Conservation (phyloP, 1,140 invertebrate species). For the Drosophila equinoxialis region DNA sequence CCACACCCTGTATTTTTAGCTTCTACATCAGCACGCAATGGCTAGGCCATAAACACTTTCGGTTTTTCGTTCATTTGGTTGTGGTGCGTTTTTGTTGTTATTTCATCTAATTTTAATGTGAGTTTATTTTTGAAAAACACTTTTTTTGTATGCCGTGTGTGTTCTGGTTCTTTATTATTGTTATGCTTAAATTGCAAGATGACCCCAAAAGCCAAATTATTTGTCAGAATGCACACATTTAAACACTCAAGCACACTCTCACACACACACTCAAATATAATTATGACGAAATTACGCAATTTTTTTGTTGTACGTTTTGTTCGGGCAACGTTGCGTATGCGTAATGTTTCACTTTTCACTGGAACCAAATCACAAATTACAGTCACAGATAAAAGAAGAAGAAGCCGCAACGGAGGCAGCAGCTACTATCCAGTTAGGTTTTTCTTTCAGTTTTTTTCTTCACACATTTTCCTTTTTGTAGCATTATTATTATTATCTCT, state of each 20-base stretch:
- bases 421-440: neutral
- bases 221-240: constrained; percentile 11
- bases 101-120: constrained; percentile 76
- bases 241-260: neutral
- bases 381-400: neutral
- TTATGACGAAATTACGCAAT: constrained; percentile 63
- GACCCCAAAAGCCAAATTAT: constrained; percentile 64
- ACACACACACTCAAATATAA: constrained; percentile 34
- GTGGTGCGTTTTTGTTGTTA: constrained; percentile 24
- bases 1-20: neutral
- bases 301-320: constrained; percentile 24
- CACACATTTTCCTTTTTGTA: constrained; percentile 9
- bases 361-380: constrained; percentile 18
- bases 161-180: constrained; percentile 5
- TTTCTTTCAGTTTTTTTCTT: neutral
- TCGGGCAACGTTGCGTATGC: constrained; percentile 58
- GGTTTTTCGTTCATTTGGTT: constrained; percentile 27
- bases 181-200: constrained; percentile 72
- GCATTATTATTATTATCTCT: constrained; percentile 16
- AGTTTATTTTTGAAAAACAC: constrained; percentile 66
- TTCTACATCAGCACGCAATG: neutral
- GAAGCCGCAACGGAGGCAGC: too few species aligned
- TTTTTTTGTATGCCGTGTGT: constrained; percentile 12
- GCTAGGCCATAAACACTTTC: constrained; percentile 37
- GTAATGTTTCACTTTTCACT: constrained; percentile 44